These are phyloP conservation scores for Drosophila rellima DNA, from an alignment of 2,888 invertebrate genomes.

Conservation along the genomic window DNA sequence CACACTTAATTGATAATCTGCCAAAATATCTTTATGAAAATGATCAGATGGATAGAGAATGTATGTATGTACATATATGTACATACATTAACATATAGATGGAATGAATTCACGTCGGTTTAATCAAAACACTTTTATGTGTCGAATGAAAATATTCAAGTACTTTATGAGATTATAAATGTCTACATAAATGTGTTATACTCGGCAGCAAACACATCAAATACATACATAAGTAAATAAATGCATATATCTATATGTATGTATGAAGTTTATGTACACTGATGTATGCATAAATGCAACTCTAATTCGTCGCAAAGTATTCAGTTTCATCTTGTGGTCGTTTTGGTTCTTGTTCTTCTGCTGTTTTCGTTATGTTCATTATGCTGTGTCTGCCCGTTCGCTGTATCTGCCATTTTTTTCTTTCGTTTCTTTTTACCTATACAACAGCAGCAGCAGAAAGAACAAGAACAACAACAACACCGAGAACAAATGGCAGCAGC, in stretches of 20 bases:
- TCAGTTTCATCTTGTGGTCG: slow-evolving; percentile 10
- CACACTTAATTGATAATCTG: neutral
- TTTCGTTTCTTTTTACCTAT: slow-evolving; percentile 63
- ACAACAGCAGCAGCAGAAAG: slow-evolving; percentile 41
- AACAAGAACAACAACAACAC: slow-evolving; percentile 30
- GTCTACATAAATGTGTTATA: slow-evolving; percentile 3
- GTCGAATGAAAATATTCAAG: neutral
- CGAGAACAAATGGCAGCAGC: slow-evolving; percentile 57
- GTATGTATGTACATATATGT: too few species aligned
- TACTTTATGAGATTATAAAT: neutral
- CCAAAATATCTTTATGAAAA: neutral
- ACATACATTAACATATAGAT: neutral
- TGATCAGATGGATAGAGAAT: neutral
- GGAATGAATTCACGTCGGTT: neutral
- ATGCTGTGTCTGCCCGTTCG: slow-evolving; percentile 39
- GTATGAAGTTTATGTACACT: neutral
- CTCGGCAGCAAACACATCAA: neutral
- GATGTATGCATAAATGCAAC: neutral
- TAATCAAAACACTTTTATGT: neutral
- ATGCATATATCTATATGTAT: neutral
- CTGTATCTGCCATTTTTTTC: slow-evolving; percentile 67
- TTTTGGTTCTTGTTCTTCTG: slow-evolving; percentile 13
- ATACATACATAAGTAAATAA: neutral
- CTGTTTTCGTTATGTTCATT: slow-evolving; percentile 46
- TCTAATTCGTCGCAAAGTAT: slow-evolving; percentile 21